Conservation (phyloP, 1,140 invertebrate genomes). For the Drosophila sproati region DNA sequence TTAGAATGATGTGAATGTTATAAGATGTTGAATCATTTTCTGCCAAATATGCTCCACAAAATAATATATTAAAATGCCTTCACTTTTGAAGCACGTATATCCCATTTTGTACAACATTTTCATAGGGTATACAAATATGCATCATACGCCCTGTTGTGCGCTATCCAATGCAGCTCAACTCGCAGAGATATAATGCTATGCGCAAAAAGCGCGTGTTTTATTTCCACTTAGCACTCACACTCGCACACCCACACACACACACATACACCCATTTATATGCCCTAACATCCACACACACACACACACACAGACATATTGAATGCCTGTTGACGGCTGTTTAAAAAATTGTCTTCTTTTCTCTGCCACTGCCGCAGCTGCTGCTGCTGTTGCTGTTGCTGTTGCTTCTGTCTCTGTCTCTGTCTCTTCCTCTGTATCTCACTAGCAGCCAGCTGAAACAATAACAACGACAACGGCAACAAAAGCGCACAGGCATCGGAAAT, state of each 20-base stretch:
- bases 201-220: slow-evolving; percentile 82
- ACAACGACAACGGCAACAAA: slow-evolving; percentile 69
- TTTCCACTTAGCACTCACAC: slow-evolving; percentile 78
- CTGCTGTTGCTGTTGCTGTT: slow-evolving; percentile 7
- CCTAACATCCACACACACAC: slow-evolving; percentile 19
- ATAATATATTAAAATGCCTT: not conserved
- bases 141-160: slow-evolving; percentile 59
- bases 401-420: slow-evolving; percentile 8
- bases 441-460: slow-evolving; percentile 63
- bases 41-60: too few species aligned
- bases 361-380: not conserved
- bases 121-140: slow-evolving; percentile 50
- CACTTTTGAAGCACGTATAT: not conserved
- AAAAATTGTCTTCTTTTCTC: slow-evolving; percentile 43
- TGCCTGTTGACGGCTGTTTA: slow-evolving; percentile 77
- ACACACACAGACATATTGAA: slow-evolving; percentile 57
- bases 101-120: not conserved
- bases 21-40: too few species aligned
- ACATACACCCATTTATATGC: slow-evolving; percentile 31
- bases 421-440: not conserved
- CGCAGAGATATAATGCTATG: slow-evolving; percentile 74
- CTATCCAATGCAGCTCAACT: slow-evolving; percentile 29
- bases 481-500: slow-evolving; percentile 78
- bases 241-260: slow-evolving; percentile 26
- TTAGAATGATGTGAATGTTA: too few species aligned